Base-by-base conservation (phyloP, 2,797 vertebrate species). In the Sebastiscus tertius region DNA sequence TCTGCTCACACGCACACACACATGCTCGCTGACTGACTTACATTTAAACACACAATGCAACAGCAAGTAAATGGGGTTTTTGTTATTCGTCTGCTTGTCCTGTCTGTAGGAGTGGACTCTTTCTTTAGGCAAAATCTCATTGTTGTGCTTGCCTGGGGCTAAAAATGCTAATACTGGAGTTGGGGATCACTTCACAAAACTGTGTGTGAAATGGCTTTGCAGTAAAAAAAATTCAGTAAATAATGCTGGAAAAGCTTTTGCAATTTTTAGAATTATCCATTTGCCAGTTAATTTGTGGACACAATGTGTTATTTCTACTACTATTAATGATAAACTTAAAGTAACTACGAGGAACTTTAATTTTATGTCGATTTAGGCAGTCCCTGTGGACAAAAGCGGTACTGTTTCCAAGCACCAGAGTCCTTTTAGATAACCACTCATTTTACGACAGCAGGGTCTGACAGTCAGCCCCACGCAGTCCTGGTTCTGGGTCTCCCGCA, bases 111-210 rank as follows among this genome's bases (percentile, higher is more conserved):
- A 82, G n/a, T 54, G 59, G 56, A 70, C 33, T 61, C 26, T 79
- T 70, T 62, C 75, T 75, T 56, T 46, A 61, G 81, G 77, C 60
- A 64, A 77, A 31, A 59, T 77, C 29, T 70, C 20, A 81, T 67
- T 76, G 77, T 77, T 84, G 60, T 68, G 12, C 64, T 84, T 74
- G 63, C 83, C 74, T 16, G 10, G 9, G 58, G 82, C 80, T 54
- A 61, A 71, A 79, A 75, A 89, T 86, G 65, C 58, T 72, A 77
- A 81, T 81, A 14, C 52, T 34, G 39, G 31, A 67, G 54, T 75
- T 75, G 26, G 8, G 27, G 82, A 76, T 87, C 59, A 67, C 65
- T 67, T 68, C 27, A 60, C 46, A 1, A 36, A 4, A 54, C 26
- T 39, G 36, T 60, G n/a, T 77, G 59, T 49, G 20, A 77, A 77